Conservation (phyloP, 2,888 invertebrate genomes). For the Pyrochroa serraticornis region DNA sequence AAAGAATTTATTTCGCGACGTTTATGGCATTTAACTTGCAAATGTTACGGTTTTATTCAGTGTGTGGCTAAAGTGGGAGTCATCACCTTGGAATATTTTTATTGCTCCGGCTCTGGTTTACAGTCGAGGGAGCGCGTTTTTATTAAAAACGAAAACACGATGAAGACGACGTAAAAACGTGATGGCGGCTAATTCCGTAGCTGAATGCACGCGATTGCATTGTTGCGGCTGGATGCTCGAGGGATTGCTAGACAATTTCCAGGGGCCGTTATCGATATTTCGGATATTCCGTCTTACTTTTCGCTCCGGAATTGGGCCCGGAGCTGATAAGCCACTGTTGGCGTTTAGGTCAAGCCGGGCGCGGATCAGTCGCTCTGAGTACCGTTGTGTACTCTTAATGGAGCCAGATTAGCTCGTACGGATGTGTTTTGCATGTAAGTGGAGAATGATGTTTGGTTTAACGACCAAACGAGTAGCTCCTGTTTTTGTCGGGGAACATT, state of each 20-base stretch:
- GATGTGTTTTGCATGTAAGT: slow-evolving; percentile 59
- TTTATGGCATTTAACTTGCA: slow-evolving; percentile 62
- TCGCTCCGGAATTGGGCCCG: slow-evolving; percentile 1
- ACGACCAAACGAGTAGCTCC: slow-evolving; percentile 55
- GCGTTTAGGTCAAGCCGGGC: slow-evolving; percentile 26
- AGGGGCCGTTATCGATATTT: slow-evolving; percentile 4
- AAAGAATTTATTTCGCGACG: slow-evolving; percentile 57
- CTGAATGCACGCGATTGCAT: not conserved
- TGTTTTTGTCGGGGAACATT: slow-evolving; percentile 46
- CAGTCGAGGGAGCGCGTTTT: slow-evolving; percentile 39
- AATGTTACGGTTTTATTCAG: slow-evolving; percentile 59
- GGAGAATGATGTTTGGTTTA: slow-evolving; percentile 60
- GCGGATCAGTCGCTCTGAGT: slow-evolving; percentile 39
- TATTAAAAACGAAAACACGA: slow-evolving; percentile 17
- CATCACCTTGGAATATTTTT: slow-evolving; percentile 61
- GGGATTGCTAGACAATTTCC: not conserved
- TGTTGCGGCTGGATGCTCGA: not conserved
- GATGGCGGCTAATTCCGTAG: slow-evolving; percentile 25
- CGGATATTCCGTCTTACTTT: slow-evolving; percentile 8
- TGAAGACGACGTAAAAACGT: slow-evolving; percentile 7
- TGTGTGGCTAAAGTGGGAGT: slow-evolving; percentile 57
- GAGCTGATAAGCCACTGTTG: not conserved
- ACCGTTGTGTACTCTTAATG: slow-evolving; percentile 55
- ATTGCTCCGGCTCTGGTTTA: slow-evolving; percentile 50
- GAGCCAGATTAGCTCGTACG: slow-evolving; percentile 58